These are phyloP conservation scores for Zaprionus vittiger DNA, from an alignment of 1,140 invertebrate species.

Conservation along the genomic window DNA sequence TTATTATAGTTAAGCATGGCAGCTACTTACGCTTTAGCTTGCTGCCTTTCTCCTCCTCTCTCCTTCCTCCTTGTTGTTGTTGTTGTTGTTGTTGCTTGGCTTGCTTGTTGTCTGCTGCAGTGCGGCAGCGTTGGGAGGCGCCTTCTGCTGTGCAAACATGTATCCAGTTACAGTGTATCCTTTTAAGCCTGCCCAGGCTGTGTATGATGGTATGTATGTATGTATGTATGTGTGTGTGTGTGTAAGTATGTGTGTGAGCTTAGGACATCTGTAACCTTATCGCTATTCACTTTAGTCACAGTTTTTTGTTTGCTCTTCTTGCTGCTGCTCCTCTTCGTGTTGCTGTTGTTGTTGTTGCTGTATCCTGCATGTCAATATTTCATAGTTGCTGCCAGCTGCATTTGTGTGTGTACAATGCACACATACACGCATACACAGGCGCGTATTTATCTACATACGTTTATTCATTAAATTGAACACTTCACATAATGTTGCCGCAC, in stretches of 20 bases:
- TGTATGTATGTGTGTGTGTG: slow-evolving; percentile 9
- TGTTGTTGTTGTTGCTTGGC: slow-evolving; percentile 33
- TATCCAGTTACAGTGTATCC: slow-evolving; percentile 71
- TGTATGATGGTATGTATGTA: background rate
- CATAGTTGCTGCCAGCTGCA: slow-evolving; percentile 49
- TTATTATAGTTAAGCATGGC: slow-evolving; percentile 76
- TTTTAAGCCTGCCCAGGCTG: slow-evolving; percentile 41
- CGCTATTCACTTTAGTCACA: slow-evolving; percentile 59
- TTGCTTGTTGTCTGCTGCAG: slow-evolving; percentile 48
- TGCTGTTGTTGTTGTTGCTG: slow-evolving; percentile 15
- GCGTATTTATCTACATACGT: slow-evolving; percentile 40
- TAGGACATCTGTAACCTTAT: slow-evolving; percentile 82
- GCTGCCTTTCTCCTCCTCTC: slow-evolving; percentile 33
- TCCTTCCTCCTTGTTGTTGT: slow-evolving; percentile 33
- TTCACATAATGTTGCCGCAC: slow-evolving; percentile 55
- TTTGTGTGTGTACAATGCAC: slow-evolving; percentile 13
- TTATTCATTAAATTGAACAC: slow-evolving; percentile 62
- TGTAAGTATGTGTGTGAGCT: slow-evolving; percentile 49
- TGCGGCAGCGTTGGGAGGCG: slow-evolving; percentile 47
- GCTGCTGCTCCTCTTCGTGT: slow-evolving; percentile 1
- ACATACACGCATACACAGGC: background rate
- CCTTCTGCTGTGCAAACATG: slow-evolving; percentile 72
- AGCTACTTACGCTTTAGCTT: slow-evolving; percentile 65
- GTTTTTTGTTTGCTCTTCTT: slow-evolving; percentile 51
- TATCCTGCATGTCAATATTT: slow-evolving; percentile 67